A percentile compares a stretch with the other conserved stretches of the same genome.
Conservation (phyloP, 2,888 invertebrate species). For the Ormyrus nitidulus region DNA sequence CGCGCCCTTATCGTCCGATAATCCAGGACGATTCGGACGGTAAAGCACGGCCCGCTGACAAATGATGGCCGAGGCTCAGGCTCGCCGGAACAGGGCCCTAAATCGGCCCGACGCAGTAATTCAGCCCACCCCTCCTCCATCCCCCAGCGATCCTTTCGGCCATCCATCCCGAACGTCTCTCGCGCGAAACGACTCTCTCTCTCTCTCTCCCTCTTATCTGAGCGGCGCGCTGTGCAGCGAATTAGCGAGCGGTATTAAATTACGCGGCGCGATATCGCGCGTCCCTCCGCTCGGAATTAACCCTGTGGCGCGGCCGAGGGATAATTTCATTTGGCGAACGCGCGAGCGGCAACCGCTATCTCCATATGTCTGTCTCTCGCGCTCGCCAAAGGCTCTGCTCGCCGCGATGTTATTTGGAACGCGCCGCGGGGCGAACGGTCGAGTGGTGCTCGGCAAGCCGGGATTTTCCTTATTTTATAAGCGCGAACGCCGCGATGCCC, state of each 20-base stretch:
- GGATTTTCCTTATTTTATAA: slow-evolving; percentile 22
- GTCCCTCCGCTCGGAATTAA: slow-evolving; percentile 28
- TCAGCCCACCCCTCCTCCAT: slow-evolving; percentile 5
- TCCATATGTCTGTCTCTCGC: neutral
- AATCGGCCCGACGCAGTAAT: slow-evolving; percentile 36
- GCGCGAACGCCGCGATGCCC: too few species aligned
- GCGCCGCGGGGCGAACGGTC: slow-evolving; percentile 6
- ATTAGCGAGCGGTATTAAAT: slow-evolving; percentile 72
- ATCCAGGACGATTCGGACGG: slow-evolving; percentile 35
- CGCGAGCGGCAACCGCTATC: neutral
- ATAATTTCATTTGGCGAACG: slow-evolving; percentile 53
- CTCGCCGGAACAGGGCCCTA: slow-evolving; percentile 23
- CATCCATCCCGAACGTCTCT: slow-evolving; percentile 14
- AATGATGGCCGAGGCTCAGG: slow-evolving; percentile 33
- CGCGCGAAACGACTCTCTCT: slow-evolving; percentile 22
- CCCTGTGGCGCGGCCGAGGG: slow-evolving; percentile 2
- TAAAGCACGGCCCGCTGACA: slow-evolving; percentile 49
- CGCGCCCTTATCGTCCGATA: slow-evolving; percentile 40
- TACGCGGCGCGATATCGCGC: slow-evolving; percentile 59
- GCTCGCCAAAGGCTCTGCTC: neutral
- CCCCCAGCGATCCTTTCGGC: neutral
- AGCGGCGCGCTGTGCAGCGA: slow-evolving; percentile 58
- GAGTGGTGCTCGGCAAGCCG: neutral
- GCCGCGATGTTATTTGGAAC: neutral
- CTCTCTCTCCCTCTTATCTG: slow-evolving; percentile 35